Conservation (phyloP, 2,888 invertebrate species). For the Pyralis farinalis region DNA sequence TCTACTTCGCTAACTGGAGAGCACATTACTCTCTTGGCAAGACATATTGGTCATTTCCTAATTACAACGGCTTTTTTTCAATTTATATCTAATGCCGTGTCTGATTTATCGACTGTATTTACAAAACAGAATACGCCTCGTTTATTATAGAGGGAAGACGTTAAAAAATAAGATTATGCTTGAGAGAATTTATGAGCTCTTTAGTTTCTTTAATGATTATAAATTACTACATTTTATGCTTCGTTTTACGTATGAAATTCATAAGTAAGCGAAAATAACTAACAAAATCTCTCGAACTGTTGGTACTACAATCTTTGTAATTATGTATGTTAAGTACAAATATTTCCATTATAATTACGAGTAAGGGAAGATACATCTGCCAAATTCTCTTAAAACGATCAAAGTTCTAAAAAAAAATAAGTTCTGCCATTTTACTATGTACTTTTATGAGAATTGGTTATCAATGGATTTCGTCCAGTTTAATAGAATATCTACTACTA, state of each 20-base stretch:
- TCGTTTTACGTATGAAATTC: background rate
- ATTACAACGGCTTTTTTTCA: conserved; percentile 30
- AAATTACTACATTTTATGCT: conserved; percentile 1
- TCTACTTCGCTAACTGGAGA: conserved; percentile 28
- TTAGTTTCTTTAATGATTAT: background rate
- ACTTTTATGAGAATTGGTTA: too few species aligned
- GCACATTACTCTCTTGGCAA: conserved; percentile 37
- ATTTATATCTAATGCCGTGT: conserved; percentile 15
- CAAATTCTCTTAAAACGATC: too few species aligned
- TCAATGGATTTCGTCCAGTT: too few species aligned
- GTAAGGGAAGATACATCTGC: too few species aligned
- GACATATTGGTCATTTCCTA: conserved; percentile 40
- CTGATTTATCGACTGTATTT: conserved; percentile 10
- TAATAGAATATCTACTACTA: too few species aligned
- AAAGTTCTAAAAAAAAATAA: too few species aligned
- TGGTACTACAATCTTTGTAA: too few species aligned
- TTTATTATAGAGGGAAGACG: conserved; percentile 5
- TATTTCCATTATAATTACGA: too few species aligned
- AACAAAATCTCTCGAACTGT: too few species aligned
- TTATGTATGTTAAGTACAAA: too few species aligned
- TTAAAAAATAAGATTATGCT: background rate
- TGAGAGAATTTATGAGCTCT: background rate
- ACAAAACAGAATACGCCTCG: conserved; percentile 1
- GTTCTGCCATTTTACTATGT: too few species aligned
- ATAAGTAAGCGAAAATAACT: too few species aligned